Conservation (phyloP, 2,797 vertebrate species). For the Coregonus sp. region DNA sequence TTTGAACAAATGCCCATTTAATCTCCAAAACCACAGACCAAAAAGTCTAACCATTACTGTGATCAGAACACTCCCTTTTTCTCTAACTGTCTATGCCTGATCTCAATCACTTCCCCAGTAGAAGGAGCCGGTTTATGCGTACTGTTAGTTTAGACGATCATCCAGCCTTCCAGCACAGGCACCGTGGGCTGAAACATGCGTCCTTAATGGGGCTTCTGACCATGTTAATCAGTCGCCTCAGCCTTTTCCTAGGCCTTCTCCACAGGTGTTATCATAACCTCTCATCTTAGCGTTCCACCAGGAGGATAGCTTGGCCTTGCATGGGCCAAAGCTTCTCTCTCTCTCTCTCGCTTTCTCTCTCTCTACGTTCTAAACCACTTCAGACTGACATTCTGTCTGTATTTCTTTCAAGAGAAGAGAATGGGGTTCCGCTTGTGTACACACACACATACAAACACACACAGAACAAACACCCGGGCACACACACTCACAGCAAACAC, state of each 20-base stretch:
- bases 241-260: neutral
- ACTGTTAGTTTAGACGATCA: neutral
- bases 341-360: constrained; percentile 16
- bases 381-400: constrained; percentile 29
- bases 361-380: constrained; percentile 29
- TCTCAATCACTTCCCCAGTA: neutral
- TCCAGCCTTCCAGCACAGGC: neutral
- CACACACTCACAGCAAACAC: neutral
- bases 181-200: neutral
- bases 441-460: neutral
- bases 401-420: constrained; percentile 56
- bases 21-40: neutral
- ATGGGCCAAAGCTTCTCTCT: neutral
- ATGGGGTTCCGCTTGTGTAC: constrained; percentile 42
- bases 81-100: neutral
- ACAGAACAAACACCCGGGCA: neutral
- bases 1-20: neutral
- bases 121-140: constrained; percentile 9
- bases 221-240: constrained; percentile 17
- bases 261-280: neutral
- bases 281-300: neutral
- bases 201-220: constrained; percentile 9
- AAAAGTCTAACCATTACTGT: neutral
- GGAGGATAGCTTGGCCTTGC: neutral
- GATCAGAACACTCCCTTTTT: neutral